phyloP scores from a whole-genome alignment of 2,113 vertebrate genomes.

The Formicarius rufipectus region DNA sequence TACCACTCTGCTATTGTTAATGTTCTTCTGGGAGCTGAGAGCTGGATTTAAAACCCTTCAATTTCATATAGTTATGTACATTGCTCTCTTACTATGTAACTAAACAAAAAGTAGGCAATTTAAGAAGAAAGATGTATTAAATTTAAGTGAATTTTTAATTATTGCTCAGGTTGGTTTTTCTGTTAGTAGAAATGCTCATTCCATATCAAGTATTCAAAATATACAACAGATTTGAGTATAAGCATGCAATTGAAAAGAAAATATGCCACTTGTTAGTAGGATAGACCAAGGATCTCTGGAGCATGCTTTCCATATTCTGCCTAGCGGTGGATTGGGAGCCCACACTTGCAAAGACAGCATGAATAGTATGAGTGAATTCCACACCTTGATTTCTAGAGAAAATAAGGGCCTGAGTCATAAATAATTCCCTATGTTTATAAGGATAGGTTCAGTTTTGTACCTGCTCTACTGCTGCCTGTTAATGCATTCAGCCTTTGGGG shows the following conservation, averaged over 20 bases:
- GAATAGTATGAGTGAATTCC: not conserved
- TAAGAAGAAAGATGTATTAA: not conserved
- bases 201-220: not conserved
- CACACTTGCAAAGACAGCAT: not conserved
- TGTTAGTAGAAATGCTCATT: not conserved
- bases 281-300: not conserved
- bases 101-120: not conserved
- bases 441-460: not conserved
- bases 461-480: not conserved
- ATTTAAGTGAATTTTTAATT: not conserved
- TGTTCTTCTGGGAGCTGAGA: not conserved
- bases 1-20: not conserved
- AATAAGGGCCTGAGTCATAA: not conserved
- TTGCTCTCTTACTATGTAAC: not conserved
- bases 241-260: not conserved
- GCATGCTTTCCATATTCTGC: rapidly evolving
- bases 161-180: not conserved
- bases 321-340: not conserved
- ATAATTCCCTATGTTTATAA: not conserved
- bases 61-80: rapidly evolving
- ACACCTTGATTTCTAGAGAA: not conserved
- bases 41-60: not conserved
- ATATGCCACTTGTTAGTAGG: not conserved
- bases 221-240: not conserved
- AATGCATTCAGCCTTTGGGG: not conserved